A percentile compares a stretch with the other conserved stretches of the same genome.
phyloP scores from a whole-genome alignment of 2,113 vertebrate genomes.

The Pterophyllum scalare region DNA sequence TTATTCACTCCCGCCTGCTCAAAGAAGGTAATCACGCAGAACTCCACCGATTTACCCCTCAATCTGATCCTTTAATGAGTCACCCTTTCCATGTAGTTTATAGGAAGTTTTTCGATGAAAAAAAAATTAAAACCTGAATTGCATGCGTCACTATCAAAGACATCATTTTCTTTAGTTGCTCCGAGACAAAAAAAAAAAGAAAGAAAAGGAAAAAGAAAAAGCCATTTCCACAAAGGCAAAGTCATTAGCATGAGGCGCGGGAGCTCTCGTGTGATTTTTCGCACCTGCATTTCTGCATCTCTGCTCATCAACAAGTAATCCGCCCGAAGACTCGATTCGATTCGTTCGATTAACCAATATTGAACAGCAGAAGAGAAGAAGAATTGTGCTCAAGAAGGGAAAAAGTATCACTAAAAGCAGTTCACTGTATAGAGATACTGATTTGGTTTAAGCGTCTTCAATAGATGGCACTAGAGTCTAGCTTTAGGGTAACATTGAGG shows the following conservation, averaged over 20 bases:
- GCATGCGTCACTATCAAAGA: not conserved
- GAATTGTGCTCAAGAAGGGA: not conserved
- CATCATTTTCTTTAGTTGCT: not conserved
- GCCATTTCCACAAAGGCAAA: not conserved
- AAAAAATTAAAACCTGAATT: not conserved
- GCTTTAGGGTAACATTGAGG: slow-evolving; percentile 84
- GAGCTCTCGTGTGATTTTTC: not conserved
- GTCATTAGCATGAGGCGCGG: not conserved
- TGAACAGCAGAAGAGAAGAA: not conserved
- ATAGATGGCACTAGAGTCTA: slow-evolving; percentile 98
- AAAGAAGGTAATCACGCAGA: slow-evolving; percentile 90
- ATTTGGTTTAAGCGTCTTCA: slow-evolving; percentile 84
- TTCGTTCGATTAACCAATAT: slow-evolving; percentile 5
- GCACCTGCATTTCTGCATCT: not conserved
- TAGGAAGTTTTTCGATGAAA: slow-evolving; percentile 38
- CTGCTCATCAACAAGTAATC: slow-evolving; percentile 53
- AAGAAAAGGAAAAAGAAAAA: not conserved
- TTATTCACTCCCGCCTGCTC: slow-evolving; percentile 95
- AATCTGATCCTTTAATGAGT: not conserved
- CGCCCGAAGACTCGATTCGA: no score
- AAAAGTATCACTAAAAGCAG: not conserved
- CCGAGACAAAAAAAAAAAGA: not conserved
- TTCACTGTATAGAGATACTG: slow-evolving; percentile 35
- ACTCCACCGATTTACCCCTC: not conserved
- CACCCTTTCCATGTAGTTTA: not conserved